Base-by-base conservation (phyloP, 2,797 vertebrate genomes). In the Lutjanus argentimaculatus region DNA sequence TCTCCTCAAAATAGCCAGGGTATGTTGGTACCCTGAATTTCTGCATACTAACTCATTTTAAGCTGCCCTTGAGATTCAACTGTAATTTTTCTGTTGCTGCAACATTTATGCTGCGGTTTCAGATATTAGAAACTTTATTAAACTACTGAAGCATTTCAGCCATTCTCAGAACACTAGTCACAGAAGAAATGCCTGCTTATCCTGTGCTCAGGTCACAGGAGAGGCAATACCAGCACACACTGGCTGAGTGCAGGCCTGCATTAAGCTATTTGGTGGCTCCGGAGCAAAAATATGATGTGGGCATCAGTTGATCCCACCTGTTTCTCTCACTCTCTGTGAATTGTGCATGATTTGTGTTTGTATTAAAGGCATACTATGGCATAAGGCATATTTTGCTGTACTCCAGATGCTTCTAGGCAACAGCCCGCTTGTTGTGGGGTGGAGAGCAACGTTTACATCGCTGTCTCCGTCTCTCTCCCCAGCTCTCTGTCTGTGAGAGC, bases 31-130 rank as follows among this genome's bases (percentile, higher is more conserved):
- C n/a, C 4, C 6, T 6, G 30, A 43, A 19, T 14, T 12, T 62
- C 40, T 65, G 52, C 30, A 56, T 69, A 36, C 48, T 45, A 19
- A 42, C 36, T 65, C 6, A 77, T 69, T 67, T 55, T 36, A 43
- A 61, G 53, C 21, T 67, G 45, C 16, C 45, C 66, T 30, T 17
- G 10, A 67, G 21, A 67, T 62, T 64, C 30, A 55, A 17, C 36
- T 46, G 21, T 7, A 40, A 48, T 30, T 57, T 49, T 36, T 21
- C 14, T 73, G 12, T 16, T n/a, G 6, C 19, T 67, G 49, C 14
- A 56, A 57, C 2, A 22, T 14, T 61, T 22, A 16, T 42, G 36
- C 19, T 49, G 4, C 16, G 15, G 21, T 58, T 75, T 59, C 21
- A 67, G 43, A 63, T 17, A 46, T 2, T n/a, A 7, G 9, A n/a